phyloP scores from a whole-genome alignment of 2,797 vertebrate genomes.

The Parauchenoglanis ngamensis region DNA sequence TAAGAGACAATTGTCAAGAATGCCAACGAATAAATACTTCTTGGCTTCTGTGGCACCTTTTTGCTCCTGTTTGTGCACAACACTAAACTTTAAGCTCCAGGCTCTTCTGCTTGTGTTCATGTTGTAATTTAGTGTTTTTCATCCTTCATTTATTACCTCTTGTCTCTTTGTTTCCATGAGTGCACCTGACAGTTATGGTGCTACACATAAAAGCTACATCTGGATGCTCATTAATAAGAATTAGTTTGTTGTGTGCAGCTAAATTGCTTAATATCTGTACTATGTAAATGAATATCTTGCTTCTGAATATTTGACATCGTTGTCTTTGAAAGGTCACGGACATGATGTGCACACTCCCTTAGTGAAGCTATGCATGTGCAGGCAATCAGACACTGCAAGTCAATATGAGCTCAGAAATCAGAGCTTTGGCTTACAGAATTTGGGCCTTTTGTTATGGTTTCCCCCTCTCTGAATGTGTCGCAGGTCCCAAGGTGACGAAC shows the following conservation, averaged over 20 bases:
- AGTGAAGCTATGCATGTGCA: not conserved
- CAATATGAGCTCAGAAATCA: not conserved
- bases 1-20: not conserved
- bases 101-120: not conserved
- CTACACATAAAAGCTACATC: not conserved
- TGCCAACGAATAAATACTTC: not conserved
- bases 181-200: not conserved
- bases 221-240: not conserved
- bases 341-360: not conserved
- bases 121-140: not conserved
- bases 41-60: not conserved
- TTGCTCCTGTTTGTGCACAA: not conserved
- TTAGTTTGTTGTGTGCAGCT: not conserved
- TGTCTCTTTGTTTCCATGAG: not conserved
- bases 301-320: not conserved
- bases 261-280: not conserved
- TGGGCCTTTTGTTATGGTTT: not conserved
- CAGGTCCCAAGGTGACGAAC: not conserved
- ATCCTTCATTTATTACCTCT: not conserved
- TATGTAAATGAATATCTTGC: not conserved
- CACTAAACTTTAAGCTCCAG: not conserved
- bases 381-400: not conserved
- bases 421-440: not conserved
- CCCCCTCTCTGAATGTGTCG: not conserved
- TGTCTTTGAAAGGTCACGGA: not conserved